Percentiles rank a stretch among this genome's conserved stretches.
phyloP scores from a whole-genome alignment of 2,113 vertebrate genomes.

The Picathartes gymnocephalus region DNA sequence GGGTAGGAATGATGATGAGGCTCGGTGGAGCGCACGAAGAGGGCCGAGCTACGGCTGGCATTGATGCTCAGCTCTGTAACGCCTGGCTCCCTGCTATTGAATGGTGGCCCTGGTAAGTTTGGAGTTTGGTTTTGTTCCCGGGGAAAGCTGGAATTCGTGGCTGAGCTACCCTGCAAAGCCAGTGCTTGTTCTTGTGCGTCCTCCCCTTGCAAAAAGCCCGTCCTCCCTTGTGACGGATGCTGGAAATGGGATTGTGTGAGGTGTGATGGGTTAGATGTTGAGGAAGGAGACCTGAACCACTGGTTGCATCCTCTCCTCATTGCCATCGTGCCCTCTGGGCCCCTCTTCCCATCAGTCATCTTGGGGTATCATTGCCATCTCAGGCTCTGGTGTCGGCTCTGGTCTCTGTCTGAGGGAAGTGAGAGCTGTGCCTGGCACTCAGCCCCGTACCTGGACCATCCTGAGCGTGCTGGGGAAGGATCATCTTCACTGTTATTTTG shows the following conservation, averaged over 20 bases:
- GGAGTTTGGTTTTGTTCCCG: neutral
- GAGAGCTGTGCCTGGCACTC: fast-evolving
- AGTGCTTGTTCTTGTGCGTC: neutral
- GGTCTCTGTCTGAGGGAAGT: neutral
- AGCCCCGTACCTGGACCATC: fast-evolving
- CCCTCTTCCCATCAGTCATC: neutral
- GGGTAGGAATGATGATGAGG: neutral
- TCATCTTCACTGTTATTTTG: neutral
- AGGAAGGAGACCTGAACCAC: neutral
- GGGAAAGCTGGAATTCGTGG: neutral
- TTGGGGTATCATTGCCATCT: neutral
- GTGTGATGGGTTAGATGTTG: neutral
- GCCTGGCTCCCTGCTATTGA: neutral
- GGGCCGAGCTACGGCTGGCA: neutral
- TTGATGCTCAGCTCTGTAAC: neutral
- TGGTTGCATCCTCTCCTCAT: neutral
- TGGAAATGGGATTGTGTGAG: neutral
- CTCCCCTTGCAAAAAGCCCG: neutral
- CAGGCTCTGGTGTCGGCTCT: fast-evolving
- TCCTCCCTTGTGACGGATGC: fast-evolving
- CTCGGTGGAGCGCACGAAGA: fast-evolving
- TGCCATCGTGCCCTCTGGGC: neutral
- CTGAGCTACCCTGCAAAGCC: neutral
- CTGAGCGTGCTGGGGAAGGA: fast-evolving
- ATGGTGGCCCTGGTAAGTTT: neutral